Evolutionary conservation across 2,888 invertebrate species (phyloP).

Genomic region (Cremastobaeus sp.): DNA sequence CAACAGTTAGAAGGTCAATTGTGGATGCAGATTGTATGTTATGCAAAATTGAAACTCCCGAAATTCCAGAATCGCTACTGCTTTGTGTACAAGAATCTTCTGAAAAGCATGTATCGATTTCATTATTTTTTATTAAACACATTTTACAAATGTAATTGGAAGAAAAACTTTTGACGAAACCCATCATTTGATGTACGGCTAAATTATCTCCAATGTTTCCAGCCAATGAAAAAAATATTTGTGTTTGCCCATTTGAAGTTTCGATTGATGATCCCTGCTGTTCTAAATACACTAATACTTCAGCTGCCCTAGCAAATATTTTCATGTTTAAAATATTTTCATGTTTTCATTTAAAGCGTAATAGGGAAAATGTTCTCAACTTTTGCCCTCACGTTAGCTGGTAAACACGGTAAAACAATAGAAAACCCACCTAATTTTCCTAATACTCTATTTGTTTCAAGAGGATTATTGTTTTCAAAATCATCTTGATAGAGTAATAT

Average conservation of each 20-base stretch:
- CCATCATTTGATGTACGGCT: conserved; percentile 28
- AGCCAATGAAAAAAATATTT: conserved; percentile 8
- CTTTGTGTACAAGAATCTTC: not conserved
- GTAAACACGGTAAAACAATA: not conserved
- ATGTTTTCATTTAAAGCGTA: conserved; percentile 34
- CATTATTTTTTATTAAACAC: conserved; percentile 10
- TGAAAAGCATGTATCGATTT: not conserved
- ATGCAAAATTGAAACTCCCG: conserved; percentile 25
- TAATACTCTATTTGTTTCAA: not conserved
- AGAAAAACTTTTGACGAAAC: conserved; percentile 37
- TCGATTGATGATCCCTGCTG: conserved; percentile 1
- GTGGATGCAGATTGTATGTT: conserved; percentile 1
- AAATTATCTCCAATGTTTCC: conserved; percentile 22
- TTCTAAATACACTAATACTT: conserved; percentile 16
- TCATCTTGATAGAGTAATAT: not conserved
- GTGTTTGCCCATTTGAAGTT: not conserved
- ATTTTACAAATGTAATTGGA: conserved; percentile 49
- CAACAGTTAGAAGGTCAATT: conserved; percentile 30
- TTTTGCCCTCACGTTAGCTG: not conserved
- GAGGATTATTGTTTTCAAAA: conserved; percentile 24
- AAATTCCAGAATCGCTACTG: conserved; percentile 25
- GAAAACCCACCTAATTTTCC: not conserved
- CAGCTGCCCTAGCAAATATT: conserved; percentile 15
- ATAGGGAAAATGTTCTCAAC: conserved; percentile 1
- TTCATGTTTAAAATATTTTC: not conserved